Base-by-base conservation (phyloP, 2,113 vertebrate species). In the Sarotherodon lohbergeri region DNA sequence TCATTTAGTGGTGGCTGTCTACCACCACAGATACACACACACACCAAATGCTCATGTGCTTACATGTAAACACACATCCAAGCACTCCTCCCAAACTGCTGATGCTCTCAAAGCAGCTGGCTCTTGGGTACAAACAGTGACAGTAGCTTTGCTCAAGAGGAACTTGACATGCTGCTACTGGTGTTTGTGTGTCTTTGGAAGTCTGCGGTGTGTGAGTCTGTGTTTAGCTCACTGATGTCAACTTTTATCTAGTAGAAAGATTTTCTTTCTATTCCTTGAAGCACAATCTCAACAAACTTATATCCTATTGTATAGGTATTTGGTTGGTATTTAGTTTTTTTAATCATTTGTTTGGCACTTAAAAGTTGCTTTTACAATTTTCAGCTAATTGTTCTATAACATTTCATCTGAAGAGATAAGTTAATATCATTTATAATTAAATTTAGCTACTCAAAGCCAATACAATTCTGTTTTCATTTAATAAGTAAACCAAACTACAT, bases 41-140 rank as follows among this genome's bases (percentile, higher is more conserved):
- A 41, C 7, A 17, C 27, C 29, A 89, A 79, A 83, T n/a, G 17
- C 54, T 56, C 36, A 8, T 11, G 19, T 19, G 6, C 8, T 1
- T 43, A 46, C 50, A 76, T 5, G 2, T 7, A 86, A 54, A 41
- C 71, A 59, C 63, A 83, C 27, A 61, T 29, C n/a, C 54, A 82
- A 83, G 41, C 24, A 52, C 46, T 81, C 52, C 12, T 52, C 10
- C 80, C 52, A 91, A 92, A 94, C 56, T 90, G 89, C 88, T 92
- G 85, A 93, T 93, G 92, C 86, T 89, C 66, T 85, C 80, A 93
- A 93, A 92, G 80, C 36, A 86, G 84, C 73, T 90, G 86, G 85
- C 90, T 92, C 83, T 61, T 63, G 84, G 88, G 81, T 86, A 86
- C 50, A 78, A 86, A 68, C 41, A 83, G 55, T 93, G 92, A 90